Evolutionary conservation across 2,797 vertebrate genomes (phyloP), one percentile per base, ranked within the genome.

Genomic region (Brachyrhaphis roseni): DNA sequence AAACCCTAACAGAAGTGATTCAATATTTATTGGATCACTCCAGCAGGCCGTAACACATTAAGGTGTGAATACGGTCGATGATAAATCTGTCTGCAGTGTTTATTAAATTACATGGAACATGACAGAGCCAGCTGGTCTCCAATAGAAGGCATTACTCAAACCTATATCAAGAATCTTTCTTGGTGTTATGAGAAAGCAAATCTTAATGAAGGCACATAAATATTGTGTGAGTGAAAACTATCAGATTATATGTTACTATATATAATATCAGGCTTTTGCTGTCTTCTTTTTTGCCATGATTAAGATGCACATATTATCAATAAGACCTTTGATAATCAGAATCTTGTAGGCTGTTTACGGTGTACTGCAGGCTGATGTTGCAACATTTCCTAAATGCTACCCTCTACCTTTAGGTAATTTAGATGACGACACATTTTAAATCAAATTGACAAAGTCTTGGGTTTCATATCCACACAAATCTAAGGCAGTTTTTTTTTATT

Each of bases 101-200:
- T 89, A 93, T 94, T 91, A 11, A 78, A 87, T 95, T 86, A 90
- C 73, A 82, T 43, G 82, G 75, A 82, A 82, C 82, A 82, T 72
- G 82, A n/a, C 62, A 74, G 75, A 82, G 90, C 49, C 78, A 77
- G 45, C 28, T 28, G 49, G 83, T 81, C 79, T 85, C 34, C 49
- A 59, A 64, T 11, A 78, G 64, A 74, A 75, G 45, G 55, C 82
- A 90, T 91, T 81, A 84, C 80, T 84, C 80, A 83, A 86, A 90
- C 82, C 86, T 86, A 4, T 71, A 75, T 83, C 82, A 76, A 76
- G 72, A 79, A 34, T 68, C 43, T 41, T 36, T 62, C 70, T 45
- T 71, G 70, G 39, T 66, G 36, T 41, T 80, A 72, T 74, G 41
- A 59, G n/a, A 26, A 20, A 78, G 66, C 47, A n/a, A 5, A 10